phyloP scores from a whole-genome alignment of 1,140 invertebrate species.

The Lordiphosa mommai region DNA sequence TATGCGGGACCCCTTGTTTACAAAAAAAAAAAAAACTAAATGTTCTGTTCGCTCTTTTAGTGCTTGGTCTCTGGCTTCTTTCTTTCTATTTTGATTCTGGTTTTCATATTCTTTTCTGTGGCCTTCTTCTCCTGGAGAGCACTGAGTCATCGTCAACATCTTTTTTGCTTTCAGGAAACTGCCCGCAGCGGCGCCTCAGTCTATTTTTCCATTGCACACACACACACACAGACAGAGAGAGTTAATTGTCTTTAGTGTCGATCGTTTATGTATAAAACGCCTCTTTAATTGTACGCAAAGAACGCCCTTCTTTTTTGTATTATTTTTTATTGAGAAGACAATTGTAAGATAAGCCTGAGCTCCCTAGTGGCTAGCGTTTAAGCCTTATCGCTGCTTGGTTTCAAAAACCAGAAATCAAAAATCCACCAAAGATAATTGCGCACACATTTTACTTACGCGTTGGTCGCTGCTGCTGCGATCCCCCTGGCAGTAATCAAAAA shows the following conservation, averaged over 20 bases:
- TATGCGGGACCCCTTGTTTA: slow-evolving; percentile 19
- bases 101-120: slow-evolving; percentile 24
- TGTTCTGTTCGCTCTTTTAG: slow-evolving; percentile 7
- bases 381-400: slow-evolving; percentile 14
- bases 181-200: slow-evolving; percentile 13
- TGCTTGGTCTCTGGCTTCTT: slow-evolving; percentile 9
- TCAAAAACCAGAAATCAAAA: slow-evolving; percentile 15
- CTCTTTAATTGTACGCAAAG: slow-evolving; percentile 37
- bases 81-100: slow-evolving; percentile 69
- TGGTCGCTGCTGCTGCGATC: neutral
- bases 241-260: slow-evolving; percentile 14
- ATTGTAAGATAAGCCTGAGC: slow-evolving; percentile 1
- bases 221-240: no score
- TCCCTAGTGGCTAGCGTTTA: neutral
- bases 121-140: slow-evolving; percentile 11
- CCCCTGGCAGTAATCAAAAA: slow-evolving; percentile 59
- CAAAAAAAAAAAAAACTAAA: slow-evolving; percentile 5
- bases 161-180: slow-evolving; percentile 23
- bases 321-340: slow-evolving; percentile 12
- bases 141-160: slow-evolving; percentile 49
- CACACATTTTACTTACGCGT: slow-evolving; percentile 54
- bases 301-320: slow-evolving; percentile 50
- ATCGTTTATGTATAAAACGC: slow-evolving; percentile 45
- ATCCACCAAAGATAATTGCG: slow-evolving; percentile 33
- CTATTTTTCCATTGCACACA: slow-evolving; percentile 13